phyloP scores from a whole-genome alignment of 2,113 vertebrate species.

The Plecotus auritus region DNA sequence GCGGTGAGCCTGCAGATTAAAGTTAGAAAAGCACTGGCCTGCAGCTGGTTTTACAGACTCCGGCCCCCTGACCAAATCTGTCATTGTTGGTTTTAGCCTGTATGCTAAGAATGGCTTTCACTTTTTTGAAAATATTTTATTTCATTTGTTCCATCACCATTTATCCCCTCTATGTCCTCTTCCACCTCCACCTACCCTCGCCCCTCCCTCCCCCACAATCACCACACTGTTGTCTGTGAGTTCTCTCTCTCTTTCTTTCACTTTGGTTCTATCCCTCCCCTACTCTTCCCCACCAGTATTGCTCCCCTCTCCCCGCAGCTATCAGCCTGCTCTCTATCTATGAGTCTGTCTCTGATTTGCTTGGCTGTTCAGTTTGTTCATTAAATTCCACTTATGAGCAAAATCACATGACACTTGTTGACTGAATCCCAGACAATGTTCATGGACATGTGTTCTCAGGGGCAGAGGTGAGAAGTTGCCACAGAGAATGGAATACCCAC shows the following conservation, averaged over 20 bases:
- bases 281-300: too few relatives aligned
- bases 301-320: not conserved
- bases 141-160: not conserved
- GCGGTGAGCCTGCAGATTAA: not conserved
- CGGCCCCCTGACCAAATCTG: not conserved
- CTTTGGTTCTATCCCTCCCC: not conserved
- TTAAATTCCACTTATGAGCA: not conserved
- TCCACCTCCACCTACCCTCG: not conserved
- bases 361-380: not conserved
- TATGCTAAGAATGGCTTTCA: not conserved
- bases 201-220: not conserved
- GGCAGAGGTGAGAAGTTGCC: not conserved
- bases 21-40: not conserved
- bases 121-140: not conserved
- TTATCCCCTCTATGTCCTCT: not conserved
- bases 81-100: not conserved
- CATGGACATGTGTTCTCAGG: fast-evolving
- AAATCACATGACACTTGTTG: not conserved
- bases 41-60: not conserved
- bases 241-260: not conserved
- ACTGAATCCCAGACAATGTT: not conserved
- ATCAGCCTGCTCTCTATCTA: not conserved
- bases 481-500: not conserved
- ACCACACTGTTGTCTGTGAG: not conserved
- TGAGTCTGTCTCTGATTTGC: not conserved